These are phyloP conservation scores for Dendrocincla fuliginosa DNA, from an alignment of 2,797 vertebrate species.

Conservation along the genomic window DNA sequence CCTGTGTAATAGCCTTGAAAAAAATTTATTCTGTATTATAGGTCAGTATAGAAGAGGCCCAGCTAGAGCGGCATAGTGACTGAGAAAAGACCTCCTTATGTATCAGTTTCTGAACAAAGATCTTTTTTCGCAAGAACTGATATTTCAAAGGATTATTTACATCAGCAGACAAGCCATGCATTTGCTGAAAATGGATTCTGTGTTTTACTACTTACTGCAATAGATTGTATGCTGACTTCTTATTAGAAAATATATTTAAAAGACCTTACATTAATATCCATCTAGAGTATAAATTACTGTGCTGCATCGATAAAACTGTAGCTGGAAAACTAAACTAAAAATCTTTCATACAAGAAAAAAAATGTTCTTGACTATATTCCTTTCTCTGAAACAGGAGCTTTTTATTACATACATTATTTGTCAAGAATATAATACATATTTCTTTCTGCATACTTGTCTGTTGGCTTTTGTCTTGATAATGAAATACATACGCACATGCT, in stretches of 20 bases:
- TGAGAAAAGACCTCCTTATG: background rate
- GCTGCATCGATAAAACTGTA: background rate
- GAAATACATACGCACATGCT: background rate
- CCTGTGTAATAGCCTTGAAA: background rate
- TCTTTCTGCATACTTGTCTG: background rate
- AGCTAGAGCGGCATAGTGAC: background rate
- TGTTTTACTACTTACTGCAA: conserved; percentile 44
- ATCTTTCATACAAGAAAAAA: background rate
- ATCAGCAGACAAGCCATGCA: background rate
- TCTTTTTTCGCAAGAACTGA: background rate
- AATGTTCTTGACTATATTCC: background rate
- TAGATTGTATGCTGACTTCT: conserved; percentile 58
- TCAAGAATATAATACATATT: background rate
- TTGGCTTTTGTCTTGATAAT: conserved; percentile 36
- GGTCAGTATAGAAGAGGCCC: background rate
- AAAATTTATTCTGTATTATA: background rate
- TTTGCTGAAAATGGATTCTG: conserved; percentile 49
- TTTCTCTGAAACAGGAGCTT: background rate
- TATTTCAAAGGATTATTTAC: background rate
- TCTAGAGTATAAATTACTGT: conserved; percentile 31
- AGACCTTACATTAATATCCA: conserved; percentile 58
- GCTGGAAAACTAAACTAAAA: background rate
- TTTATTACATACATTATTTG: background rate
- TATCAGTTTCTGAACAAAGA: background rate
- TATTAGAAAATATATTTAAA: conserved; percentile 66